These are phyloP conservation scores for Pectinophora gossypiella DNA, from an alignment of 1,140 invertebrate species.

Conservation along the genomic window DNA sequence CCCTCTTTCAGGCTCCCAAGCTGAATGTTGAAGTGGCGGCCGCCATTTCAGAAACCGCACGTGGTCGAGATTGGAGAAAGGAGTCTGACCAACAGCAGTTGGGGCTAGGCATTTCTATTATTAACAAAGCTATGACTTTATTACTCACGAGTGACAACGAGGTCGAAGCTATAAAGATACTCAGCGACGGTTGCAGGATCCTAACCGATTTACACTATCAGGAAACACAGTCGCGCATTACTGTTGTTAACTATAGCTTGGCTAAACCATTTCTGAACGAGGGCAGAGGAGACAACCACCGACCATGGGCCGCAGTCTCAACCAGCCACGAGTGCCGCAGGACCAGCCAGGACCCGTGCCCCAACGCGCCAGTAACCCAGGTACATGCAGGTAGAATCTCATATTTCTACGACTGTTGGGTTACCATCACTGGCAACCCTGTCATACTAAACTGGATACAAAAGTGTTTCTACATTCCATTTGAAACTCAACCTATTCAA, in stretches of 20 bases:
- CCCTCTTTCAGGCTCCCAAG: constrained; percentile 18
- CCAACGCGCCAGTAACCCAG: neutral
- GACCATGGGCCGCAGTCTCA: neutral
- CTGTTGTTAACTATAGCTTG: neutral
- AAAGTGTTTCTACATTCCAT: constrained; percentile 2
- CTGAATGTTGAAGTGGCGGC: constrained; percentile 22
- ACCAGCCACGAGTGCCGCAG: neutral
- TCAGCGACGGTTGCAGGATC: neutral
- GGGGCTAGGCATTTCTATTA: constrained; percentile 13
- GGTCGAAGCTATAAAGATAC: neutral
- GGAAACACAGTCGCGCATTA: neutral
- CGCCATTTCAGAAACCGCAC: constrained; percentile 14
- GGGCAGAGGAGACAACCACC: neutral
- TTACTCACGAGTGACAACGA: neutral
- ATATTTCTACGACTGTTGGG: neutral
- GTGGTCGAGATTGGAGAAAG: constrained; percentile 18
- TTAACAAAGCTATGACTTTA: constrained; percentile 13
- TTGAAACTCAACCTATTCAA: neutral
- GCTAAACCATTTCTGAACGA: neutral
- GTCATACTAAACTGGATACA: neutral
- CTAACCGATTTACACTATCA: neutral
- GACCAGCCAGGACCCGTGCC: neutral
- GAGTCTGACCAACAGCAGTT: constrained; percentile 21
- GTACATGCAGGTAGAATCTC: constrained; percentile 5
- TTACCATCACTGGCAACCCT: neutral